A percentile compares a stretch with the other conserved stretches of the same genome.
These are phyloP conservation scores for Sinocyclocheilus anophthalmus DNA, from an alignment of 2,113 vertebrate genomes.

Conservation along the genomic window DNA sequence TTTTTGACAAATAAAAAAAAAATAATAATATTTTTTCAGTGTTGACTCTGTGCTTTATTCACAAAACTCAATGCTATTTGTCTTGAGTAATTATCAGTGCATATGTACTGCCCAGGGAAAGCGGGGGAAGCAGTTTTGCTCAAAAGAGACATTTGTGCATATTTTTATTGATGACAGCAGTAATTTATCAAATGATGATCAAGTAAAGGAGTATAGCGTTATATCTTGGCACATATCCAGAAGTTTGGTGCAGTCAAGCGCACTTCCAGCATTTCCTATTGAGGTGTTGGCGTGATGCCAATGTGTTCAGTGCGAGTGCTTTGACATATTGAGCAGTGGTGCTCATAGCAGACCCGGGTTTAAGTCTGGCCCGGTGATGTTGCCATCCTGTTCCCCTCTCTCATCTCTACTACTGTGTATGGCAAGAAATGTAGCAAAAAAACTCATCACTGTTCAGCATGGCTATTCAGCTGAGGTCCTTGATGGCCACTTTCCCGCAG, in stretches of 20 bases:
- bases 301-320: not conserved
- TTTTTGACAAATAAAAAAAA: not conserved
- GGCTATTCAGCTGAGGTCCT: not conserved
- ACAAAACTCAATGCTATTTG: not conserved
- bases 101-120: not conserved
- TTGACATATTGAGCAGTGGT: not conserved
- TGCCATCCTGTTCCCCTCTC: not conserved
- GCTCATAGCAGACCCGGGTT: not conserved
- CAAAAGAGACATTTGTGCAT: conserved; percentile 5
- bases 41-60: not conserved
- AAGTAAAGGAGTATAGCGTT: not conserved
- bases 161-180: not conserved
- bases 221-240: not conserved
- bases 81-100: not conserved
- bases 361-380: not conserved
- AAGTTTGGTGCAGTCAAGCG: not conserved
- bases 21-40: not conserved
- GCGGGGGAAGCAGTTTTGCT: not conserved
- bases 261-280: conserved; percentile 4
- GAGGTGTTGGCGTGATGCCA: not conserved
- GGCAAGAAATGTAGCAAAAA: not conserved
- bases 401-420: not conserved
- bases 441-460: not conserved
- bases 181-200: conserved; percentile 10
- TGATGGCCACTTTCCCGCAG: not conserved